A percentile compares a stretch with the other conserved stretches of the same genome.
Evolutionary conservation across 2,888 invertebrate genomes (phyloP).

Genomic region (Hirtodrosophila cameraria): DNA sequence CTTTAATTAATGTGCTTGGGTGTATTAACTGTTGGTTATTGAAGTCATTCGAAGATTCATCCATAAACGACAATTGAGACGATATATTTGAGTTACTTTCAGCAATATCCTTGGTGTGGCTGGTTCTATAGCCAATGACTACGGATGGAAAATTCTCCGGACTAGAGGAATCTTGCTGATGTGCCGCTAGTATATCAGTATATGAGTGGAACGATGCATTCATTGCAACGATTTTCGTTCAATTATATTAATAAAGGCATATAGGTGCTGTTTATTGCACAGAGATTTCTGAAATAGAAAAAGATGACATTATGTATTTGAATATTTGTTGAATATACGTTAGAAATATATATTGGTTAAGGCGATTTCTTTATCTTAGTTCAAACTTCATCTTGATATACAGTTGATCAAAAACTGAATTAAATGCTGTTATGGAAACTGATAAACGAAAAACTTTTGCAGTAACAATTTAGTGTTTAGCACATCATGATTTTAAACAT

Average conservation of each 20-base stretch:
- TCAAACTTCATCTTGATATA: too few relatives aligned
- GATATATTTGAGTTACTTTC: slow-evolving; percentile 84
- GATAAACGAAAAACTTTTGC: too few relatives aligned
- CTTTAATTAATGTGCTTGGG: slow-evolving; percentile 86
- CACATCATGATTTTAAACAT: too few relatives aligned
- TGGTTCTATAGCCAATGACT: slow-evolving; percentile 84
- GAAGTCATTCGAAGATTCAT: slow-evolving; percentile 82
- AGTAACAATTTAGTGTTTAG: too few relatives aligned
- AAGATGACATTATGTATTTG: background rate
- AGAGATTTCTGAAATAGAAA: slow-evolving; percentile 33
- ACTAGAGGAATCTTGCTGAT: slow-evolving; percentile 87
- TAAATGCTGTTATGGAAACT: too few relatives aligned
- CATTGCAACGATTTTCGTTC: slow-evolving; percentile 87
- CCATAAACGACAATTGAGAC: slow-evolving; percentile 82
- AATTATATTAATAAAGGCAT: slow-evolving; percentile 66
- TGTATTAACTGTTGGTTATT: slow-evolving; percentile 82
- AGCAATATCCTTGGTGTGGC: slow-evolving; percentile 79
- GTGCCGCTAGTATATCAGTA: slow-evolving; percentile 91
- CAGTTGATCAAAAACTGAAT: too few relatives aligned
- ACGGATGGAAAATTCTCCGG: slow-evolving; percentile 88
- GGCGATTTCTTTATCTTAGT: too few relatives aligned
- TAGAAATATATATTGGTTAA: too few relatives aligned
- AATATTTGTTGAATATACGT: too few relatives aligned
- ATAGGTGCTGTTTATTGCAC: slow-evolving; percentile 68
- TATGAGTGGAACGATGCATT: slow-evolving; percentile 96